Conservation (phyloP, 2,113 vertebrate species). For the Pogonocichla stellata region DNA sequence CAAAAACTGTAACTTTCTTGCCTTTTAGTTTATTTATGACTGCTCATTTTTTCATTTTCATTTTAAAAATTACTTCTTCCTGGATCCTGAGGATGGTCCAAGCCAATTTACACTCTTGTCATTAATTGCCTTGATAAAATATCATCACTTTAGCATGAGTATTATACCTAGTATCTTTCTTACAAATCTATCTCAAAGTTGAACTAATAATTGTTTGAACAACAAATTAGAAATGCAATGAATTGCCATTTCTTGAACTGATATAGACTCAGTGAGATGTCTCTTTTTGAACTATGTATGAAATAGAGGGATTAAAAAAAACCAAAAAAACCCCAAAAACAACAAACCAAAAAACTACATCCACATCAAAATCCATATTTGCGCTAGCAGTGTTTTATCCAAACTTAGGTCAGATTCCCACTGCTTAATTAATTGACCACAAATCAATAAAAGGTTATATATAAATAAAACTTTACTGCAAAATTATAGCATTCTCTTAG, state of each 20-base stretch:
- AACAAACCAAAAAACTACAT: not conserved
- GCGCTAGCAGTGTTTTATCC: not conserved
- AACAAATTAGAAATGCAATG: not conserved
- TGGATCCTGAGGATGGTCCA: not conserved
- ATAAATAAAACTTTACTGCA: not conserved
- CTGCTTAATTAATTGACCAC: not conserved
- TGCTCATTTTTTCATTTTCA: not conserved
- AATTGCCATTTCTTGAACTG: not conserved
- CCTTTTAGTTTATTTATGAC: not conserved
- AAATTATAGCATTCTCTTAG: not conserved
- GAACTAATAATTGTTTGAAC: not conserved
- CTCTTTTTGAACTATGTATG: not conserved
- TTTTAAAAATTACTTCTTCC: not conserved
- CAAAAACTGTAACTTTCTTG: not conserved
- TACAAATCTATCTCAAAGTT: not conserved
- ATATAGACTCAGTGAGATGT: not conserved
- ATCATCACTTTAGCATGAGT: not conserved
- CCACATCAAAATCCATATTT: not conserved
- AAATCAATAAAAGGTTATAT: not conserved
- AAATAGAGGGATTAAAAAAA: not conserved
- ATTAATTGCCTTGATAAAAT: not conserved
- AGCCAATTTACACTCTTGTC: not conserved
- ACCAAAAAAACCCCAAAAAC: not conserved
- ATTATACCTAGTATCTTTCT: not conserved
- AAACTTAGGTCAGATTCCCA: not conserved